These are phyloP conservation scores for Bombus soroeensis DNA, from an alignment of 1,140 invertebrate species.

Conservation along the genomic window DNA sequence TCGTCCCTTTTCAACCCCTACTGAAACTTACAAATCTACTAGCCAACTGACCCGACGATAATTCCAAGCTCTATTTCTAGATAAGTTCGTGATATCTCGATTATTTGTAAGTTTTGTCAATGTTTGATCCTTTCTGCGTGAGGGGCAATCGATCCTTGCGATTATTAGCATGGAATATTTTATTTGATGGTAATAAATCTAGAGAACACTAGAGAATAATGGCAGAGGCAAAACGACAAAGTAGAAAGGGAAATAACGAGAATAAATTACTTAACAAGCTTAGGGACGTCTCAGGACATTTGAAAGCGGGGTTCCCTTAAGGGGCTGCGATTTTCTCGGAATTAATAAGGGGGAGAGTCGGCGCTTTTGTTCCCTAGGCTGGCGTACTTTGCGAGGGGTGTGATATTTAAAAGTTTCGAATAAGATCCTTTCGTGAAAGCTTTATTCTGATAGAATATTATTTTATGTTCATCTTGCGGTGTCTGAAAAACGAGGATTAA, in stretches of 20 bases:
- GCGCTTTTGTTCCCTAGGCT: neutral
- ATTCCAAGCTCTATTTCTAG: neutral
- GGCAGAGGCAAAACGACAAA: neutral
- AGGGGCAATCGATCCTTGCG: too few species aligned
- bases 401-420: neutral
- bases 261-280: slow-evolving; percentile 8
- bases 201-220: neutral
- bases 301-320: neutral
- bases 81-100: neutral
- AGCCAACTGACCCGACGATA: neutral
- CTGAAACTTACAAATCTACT: slow-evolving; percentile 6
- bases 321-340: slow-evolving; percentile 1
- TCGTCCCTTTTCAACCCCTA: neutral
- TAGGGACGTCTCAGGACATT: neutral
- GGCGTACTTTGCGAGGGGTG: neutral
- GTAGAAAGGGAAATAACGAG: neutral
- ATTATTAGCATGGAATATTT: neutral
- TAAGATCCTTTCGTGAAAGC: neutral
- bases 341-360: slow-evolving; percentile 22
- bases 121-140: neutral
- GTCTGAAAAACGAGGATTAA: neutral
- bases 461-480: neutral
- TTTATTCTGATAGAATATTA: neutral
- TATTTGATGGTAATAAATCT: neutral
- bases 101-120: neutral